phyloP scores from a whole-genome alignment of 2,888 invertebrate species.

The Drosophila neonasuta region DNA sequence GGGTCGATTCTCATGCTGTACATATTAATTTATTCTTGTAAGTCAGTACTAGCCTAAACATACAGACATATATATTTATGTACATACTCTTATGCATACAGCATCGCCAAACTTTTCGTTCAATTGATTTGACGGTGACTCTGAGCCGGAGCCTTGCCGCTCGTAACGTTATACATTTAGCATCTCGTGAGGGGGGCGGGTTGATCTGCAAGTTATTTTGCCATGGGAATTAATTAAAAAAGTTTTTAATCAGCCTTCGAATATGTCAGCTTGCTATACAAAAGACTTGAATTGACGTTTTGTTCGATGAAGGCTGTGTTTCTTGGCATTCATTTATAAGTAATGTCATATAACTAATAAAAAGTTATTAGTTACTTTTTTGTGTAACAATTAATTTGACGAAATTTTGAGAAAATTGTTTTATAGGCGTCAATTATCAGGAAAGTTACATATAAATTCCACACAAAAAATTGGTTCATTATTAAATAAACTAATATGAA shows the following conservation, averaged over 20 bases:
- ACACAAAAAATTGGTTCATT: no score
- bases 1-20: not conserved
- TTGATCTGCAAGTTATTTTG: constrained; percentile 41
- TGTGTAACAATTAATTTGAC: no score
- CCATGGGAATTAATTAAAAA: constrained; percentile 80
- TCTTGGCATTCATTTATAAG: constrained; percentile 7
- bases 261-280: constrained; percentile 59
- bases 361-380: not conserved
- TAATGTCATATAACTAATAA: not conserved
- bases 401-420: no score
- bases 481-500: not conserved
- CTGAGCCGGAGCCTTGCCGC: constrained; percentile 1
- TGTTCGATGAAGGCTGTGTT: not conserved
- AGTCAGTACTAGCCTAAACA: not conserved
- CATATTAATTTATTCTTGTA: not conserved
- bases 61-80: not conserved
- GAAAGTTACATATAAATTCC: no score
- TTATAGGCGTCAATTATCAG: no score
- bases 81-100: not conserved
- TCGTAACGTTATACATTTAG: constrained; percentile 17
- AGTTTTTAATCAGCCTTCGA: constrained; percentile 74
- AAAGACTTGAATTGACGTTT: constrained; percentile 27
- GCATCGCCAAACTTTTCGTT: constrained; percentile 43
- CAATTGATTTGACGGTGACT: constrained; percentile 53
- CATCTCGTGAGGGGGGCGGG: constrained; percentile 6